Conservation (phyloP, 92 coral and sea anemone genomes). For the Plumapathes pennacea region DNA sequence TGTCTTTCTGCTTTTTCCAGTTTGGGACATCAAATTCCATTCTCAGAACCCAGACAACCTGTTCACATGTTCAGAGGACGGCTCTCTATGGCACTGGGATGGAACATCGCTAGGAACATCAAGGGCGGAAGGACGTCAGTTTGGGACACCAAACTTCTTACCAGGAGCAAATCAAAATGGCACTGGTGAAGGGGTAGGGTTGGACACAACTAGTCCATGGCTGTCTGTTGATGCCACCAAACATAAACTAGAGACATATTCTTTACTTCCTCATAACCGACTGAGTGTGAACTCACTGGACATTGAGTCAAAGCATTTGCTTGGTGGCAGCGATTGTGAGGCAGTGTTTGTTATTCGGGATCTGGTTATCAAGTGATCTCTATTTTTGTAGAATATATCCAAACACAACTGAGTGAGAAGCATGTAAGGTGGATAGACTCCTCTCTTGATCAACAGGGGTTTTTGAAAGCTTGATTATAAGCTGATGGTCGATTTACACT, state of each 20-base stretch:
- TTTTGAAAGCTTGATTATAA: too few relatives aligned
- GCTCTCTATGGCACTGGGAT: conserved; percentile 99
- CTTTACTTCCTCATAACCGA: conserved; percentile 87
- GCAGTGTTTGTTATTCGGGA: conserved; percentile 90
- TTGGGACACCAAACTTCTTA: conserved; percentile 33
- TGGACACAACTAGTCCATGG: conserved; percentile 79
- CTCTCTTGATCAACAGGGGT: too few relatives aligned
- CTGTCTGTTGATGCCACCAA: conserved; percentile 96
- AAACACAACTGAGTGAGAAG: too few relatives aligned
- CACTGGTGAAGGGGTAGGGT: conserved; percentile 53
- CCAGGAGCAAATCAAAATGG: conserved; percentile 38
- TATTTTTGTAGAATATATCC: too few relatives aligned
- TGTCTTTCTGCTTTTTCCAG: conserved; percentile 31
- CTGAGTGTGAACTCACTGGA: conserved; percentile 92
- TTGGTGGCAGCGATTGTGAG: conserved; percentile 97
- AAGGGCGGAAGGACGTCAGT: conserved; percentile 30
- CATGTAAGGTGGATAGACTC: too few relatives aligned
- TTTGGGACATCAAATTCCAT: conserved; percentile 97
- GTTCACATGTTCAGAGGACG: conserved; percentile 97
- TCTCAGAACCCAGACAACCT: conserved; percentile 89
- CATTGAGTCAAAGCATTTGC: conserved; percentile 77
- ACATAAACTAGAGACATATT: conserved; percentile 93
- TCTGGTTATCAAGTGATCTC: conserved; percentile 67
- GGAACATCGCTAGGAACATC: conserved; percentile 81
- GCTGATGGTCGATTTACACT: too few relatives aligned